These are phyloP conservation scores for Galemys pyrenaicus DNA, from an alignment of 2,113 vertebrate species.

Conservation along the genomic window DNA sequence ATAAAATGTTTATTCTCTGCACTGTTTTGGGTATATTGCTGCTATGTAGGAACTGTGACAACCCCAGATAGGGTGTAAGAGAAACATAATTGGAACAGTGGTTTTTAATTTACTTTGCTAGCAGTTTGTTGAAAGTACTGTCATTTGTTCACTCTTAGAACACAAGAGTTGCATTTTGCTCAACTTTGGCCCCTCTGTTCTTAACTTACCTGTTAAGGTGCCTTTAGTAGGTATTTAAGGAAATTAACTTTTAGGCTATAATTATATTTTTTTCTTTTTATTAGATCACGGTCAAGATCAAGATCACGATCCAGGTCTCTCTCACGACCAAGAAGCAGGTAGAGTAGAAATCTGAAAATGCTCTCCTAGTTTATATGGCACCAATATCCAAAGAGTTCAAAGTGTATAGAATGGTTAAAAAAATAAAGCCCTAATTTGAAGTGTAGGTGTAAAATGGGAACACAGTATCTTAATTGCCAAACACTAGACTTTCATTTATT, in stretches of 20 bases:
- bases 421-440: neutral
- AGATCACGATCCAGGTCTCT: conserved; percentile 89
- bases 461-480: neutral
- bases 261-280: neutral
- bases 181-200: neutral
- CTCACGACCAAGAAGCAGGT: conserved; percentile 91
- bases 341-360: conserved; percentile 47
- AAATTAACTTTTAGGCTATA: neutral
- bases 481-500: conserved; percentile 3
- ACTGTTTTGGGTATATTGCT: neutral
- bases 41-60: neutral
- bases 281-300: conserved; percentile 89
- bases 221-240: neutral
- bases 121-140: neutral
- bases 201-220: neutral
- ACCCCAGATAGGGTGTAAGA: neutral
- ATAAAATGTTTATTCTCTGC: neutral
- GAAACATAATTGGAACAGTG: neutral
- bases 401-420: conserved; percentile 57
- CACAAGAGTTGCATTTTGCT: neutral
- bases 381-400: conserved; percentile 76
- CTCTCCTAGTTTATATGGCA: conserved; percentile 67
- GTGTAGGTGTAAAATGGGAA: neutral
- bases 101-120: neutral
- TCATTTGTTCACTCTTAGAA: neutral